These are phyloP conservation scores for Amiota communis DNA, from an alignment of 2,888 invertebrate genomes.

Conservation along the genomic window DNA sequence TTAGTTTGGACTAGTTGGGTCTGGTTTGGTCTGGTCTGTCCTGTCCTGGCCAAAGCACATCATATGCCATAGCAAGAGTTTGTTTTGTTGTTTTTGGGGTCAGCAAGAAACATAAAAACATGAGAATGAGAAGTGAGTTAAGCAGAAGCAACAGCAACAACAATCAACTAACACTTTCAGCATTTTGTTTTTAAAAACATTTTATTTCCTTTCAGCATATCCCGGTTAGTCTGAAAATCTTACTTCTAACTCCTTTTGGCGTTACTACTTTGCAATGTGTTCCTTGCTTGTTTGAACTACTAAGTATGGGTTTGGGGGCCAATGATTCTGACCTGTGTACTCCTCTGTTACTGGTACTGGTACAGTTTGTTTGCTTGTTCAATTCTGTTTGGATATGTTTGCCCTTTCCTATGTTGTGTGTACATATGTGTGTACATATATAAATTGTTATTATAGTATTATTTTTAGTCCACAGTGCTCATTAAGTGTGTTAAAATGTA, in stretches of 20 bases:
- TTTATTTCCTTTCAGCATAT: slow-evolving; percentile 10
- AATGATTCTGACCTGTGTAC: neutral
- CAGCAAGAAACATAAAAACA: neutral
- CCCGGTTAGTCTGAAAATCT: neutral
- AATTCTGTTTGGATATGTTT: neutral
- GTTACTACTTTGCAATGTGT: neutral
- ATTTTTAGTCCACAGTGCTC: slow-evolving; percentile 19
- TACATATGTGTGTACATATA: no score
- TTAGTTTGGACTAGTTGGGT: neutral
- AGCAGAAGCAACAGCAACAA: neutral
- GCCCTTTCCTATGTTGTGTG: neutral
- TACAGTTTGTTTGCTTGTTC: neutral
- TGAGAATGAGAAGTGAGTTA: neutral
- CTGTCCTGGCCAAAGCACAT: neutral
- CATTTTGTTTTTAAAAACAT: slow-evolving; percentile 20
- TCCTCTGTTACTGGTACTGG: neutral
- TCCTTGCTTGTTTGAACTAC: neutral
- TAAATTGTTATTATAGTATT: neutral
- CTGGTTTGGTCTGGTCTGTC: slow-evolving; percentile 3
- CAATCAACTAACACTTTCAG: neutral
- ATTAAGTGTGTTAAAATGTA: slow-evolving; percentile 22
- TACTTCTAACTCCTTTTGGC: neutral
- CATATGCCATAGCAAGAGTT: neutral
- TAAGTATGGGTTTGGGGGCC: neutral
- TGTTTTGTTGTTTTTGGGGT: neutral